Evolutionary conservation across 1,140 invertebrate species (phyloP).

Genomic region (Eriosoma lanigerum): DNA sequence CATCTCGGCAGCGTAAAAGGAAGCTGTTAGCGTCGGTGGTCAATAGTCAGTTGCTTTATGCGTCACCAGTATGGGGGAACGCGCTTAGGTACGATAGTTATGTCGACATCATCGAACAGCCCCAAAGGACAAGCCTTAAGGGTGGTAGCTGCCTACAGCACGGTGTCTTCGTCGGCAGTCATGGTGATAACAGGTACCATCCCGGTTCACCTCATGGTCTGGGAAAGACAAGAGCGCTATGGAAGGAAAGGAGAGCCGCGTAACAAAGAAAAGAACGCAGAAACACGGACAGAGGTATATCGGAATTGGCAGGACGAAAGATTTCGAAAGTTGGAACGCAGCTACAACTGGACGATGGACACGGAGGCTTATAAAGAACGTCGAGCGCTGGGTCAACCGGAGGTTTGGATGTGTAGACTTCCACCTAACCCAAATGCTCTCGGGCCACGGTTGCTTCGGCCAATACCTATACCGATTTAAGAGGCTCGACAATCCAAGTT

Average conservation of each 20-base stretch:
- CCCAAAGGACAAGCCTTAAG: not conserved
- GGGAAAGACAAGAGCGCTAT: not conserved
- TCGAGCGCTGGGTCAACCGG: not conserved
- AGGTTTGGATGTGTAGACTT: not conserved
- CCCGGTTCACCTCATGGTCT: not conserved
- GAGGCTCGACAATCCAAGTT: not conserved
- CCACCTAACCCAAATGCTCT: slow-evolving; percentile 1
- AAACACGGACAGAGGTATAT: too few relatives aligned
- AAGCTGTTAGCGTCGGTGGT: not conserved
- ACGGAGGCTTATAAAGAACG: not conserved
- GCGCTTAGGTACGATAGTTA: not conserved
- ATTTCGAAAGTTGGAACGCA: too few relatives aligned
- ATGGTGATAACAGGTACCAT: not conserved
- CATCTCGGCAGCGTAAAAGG: not conserved
- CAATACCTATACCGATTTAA: not conserved
- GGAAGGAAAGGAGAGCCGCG: not conserved
- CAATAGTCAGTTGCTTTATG: not conserved
- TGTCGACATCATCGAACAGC: not conserved
- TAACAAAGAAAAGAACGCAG: not conserved
- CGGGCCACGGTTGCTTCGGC: not conserved
- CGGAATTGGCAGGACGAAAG: not conserved
- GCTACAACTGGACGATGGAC: not conserved
- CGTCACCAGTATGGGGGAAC: not conserved
- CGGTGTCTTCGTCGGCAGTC: not conserved
- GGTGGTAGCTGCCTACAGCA: not conserved